Evolutionary conservation across 2,113 vertebrate genomes (phyloP).

Genomic region (Mystacornis crossleyi): DNA sequence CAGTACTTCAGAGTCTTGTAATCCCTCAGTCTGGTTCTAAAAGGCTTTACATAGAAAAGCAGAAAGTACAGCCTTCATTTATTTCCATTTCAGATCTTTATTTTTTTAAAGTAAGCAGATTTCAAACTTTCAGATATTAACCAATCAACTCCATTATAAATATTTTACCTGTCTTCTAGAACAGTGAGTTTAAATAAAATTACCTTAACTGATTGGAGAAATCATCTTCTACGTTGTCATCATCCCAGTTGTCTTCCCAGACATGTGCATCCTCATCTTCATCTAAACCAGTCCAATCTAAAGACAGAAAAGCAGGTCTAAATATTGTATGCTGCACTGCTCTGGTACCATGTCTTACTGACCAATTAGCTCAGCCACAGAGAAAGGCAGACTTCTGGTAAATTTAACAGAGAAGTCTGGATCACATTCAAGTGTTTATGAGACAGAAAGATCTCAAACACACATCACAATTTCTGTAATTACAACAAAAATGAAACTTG

Average conservation of each 20-base stretch:
- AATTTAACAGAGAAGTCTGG: background rate
- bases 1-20: background rate
- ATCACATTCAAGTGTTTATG: background rate
- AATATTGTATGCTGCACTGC: background rate
- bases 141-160: background rate
- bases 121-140: background rate
- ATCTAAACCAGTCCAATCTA: conserved; percentile 97
- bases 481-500: background rate
- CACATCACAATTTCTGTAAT: background rate
- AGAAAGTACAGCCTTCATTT: background rate
- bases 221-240: conserved; percentile 98
- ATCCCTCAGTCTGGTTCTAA: background rate
- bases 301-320: conserved; percentile 2
- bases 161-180: background rate
- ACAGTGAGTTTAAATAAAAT: background rate
- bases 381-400: background rate
- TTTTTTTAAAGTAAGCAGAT: background rate
- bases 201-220: conserved; percentile 98
- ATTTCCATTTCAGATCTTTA: background rate
- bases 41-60: background rate
- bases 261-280: conserved; percentile 98
- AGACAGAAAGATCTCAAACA: background rate
- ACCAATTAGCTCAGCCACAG: background rate
- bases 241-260: conserved; percentile 99
- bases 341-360: background rate